Evolutionary conservation across 1,140 invertebrate species (phyloP).

Genomic region (Drosophila carrolli): DNA sequence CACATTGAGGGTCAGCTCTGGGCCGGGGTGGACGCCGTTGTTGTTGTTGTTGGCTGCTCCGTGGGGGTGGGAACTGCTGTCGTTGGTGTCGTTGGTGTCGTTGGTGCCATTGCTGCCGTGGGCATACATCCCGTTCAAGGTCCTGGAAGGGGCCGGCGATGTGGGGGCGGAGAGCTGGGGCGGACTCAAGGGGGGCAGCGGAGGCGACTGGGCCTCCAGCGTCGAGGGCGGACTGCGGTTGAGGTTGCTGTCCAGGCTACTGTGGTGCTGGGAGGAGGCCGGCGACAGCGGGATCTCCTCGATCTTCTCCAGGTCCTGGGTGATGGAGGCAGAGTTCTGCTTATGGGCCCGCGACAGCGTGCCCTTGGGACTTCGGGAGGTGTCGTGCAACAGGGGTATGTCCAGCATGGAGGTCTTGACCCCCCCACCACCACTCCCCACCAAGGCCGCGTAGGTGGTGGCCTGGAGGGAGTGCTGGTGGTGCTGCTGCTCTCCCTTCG

Average conservation of each 20-base stretch:
- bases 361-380: conserved; percentile 73
- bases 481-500: conserved; percentile 73
- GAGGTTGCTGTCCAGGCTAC: conserved; percentile 80
- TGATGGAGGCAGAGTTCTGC: conserved; percentile 89
- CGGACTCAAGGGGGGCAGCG: conserved; percentile 52
- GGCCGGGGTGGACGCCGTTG: conserved; percentile 33
- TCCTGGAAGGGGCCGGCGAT: conserved; percentile 71
- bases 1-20: conserved; percentile 75
- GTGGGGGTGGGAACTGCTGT: conserved; percentile 26
- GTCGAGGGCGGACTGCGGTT: conserved; percentile 81
- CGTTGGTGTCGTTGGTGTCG: conserved; percentile 5
- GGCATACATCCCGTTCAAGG: conserved; percentile 63
- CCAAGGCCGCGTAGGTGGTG: conserved; percentile 58
- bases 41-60: conserved; percentile 35
- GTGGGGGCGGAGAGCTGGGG: conserved; percentile 72
- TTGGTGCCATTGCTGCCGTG: conserved; percentile 24
- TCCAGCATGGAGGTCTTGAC: conserved; percentile 72
- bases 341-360: conserved; percentile 86
- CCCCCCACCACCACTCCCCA: conserved; percentile 34
- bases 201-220: conserved; percentile 72
- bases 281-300: conserved; percentile 87
- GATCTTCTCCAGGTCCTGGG: conserved; percentile 89
- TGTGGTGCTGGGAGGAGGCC: conserved; percentile 78
- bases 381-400: conserved; percentile 74
- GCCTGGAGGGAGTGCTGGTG: conserved; percentile 74